Evolutionary conservation across 1,140 invertebrate genomes (phyloP), one percentile per base, ranked within the genome.

Genomic region (Pseudomyrmex flavicornis): DNA sequence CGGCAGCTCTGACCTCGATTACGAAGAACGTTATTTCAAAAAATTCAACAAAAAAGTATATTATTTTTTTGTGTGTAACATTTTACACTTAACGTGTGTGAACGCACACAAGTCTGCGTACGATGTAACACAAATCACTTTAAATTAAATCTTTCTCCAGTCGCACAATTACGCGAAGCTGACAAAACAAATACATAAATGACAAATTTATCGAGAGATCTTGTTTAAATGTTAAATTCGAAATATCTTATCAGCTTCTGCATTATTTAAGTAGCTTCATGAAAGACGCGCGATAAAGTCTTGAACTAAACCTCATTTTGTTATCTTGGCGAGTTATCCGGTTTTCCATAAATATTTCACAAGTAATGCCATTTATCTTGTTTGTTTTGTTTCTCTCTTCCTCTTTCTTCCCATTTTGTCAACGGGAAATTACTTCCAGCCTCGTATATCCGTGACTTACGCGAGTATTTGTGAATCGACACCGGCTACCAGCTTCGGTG

Each of bases 361-460:
- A 12, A 15, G 50, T 48, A 20, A 22, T 1, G 48, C 59, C n/a
- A 79, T 70, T 26, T 59, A 68, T 46, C 26, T 35, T 15, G 17
- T 15, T 66, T 65, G 59, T 69, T 48, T 79, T 72, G 54, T 17
- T 72, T 80, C 46, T 35, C 35, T 35, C 35, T 35, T 7, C 7
- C 35, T 7, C 35, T 35, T 35, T 35, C 35, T 1, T 5, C 35
- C 0, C 22, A 59, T 59, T 48, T 48, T 70, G 65, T 50, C 66
- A 72, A 20, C 5, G 15, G 35, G 15, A 72, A 72, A 50, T 59
- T 59, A 59, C 59, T 50, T 44, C 13, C 12, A 26, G 46, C 20
- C 22, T 35, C 17, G 62, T 58, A 17, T 70, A 72, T 48, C 54
- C 76, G 22, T 80, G 66, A 80, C 66, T 66, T 72, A 66, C 46